A percentile compares a stretch with the other conserved stretches of the same genome.
Evolutionary conservation across 2,113 vertebrate species (phyloP).

Genomic region (Hydropotes inermis): DNA sequence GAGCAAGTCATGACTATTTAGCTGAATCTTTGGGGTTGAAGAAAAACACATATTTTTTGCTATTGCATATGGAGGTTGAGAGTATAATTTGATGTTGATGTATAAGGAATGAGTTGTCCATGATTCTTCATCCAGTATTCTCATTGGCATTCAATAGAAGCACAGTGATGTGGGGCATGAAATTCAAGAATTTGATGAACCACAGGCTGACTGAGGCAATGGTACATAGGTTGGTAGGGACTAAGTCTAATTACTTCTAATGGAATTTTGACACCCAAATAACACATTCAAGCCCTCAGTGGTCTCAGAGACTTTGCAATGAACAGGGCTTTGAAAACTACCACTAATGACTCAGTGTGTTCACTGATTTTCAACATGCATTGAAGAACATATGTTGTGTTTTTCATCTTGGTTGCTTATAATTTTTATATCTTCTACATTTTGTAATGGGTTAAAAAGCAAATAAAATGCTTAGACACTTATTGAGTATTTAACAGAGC

Average conservation of each 20-base stretch:
- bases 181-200: background rate
- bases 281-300: background rate
- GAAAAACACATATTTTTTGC: background rate
- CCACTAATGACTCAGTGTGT: background rate
- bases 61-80: background rate
- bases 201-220: background rate
- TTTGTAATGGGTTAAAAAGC: background rate
- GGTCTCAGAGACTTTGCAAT: background rate
- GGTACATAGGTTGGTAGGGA: background rate
- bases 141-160: background rate
- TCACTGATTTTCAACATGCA: background rate
- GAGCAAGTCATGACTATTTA: background rate
- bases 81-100: background rate
- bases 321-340: background rate
- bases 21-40: background rate
- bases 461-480: background rate
- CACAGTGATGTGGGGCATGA: background rate
- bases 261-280: background rate
- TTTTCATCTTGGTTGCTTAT: background rate
- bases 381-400: background rate
- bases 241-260: background rate
- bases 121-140: background rate
- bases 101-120: background rate
- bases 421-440: background rate
- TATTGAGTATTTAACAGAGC: background rate